Percentiles rank a stretch among this genome's conserved stretches.
phyloP scores from a whole-genome alignment of 2,888 invertebrate species.

The Bellardia bayeri region DNA sequence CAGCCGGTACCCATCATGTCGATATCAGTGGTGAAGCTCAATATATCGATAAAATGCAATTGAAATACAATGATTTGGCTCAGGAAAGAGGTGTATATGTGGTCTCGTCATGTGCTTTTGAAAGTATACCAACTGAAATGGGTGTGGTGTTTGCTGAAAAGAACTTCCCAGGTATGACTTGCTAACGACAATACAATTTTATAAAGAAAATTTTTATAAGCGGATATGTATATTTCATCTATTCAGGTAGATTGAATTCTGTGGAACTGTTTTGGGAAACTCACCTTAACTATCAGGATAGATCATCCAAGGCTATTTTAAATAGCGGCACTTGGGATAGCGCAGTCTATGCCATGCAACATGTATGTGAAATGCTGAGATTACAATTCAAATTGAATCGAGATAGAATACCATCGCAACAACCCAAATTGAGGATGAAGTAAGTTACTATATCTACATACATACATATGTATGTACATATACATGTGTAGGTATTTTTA shows the following conservation, averaged over 20 bases:
- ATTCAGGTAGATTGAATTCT: constrained; percentile 72
- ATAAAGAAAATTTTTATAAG: background rate
- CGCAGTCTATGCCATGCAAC: constrained; percentile 56
- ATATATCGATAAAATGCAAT: constrained; percentile 70
- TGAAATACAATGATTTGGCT: constrained; percentile 72
- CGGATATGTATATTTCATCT: background rate
- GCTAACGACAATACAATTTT: background rate
- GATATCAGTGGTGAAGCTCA: constrained; percentile 74
- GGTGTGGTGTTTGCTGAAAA: constrained; percentile 71
- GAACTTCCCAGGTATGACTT: constrained; percentile 69
- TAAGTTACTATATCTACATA: constrained; percentile 6
- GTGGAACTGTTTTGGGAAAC: constrained; percentile 73
- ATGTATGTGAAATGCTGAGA: constrained; percentile 50
- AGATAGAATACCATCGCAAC: constrained; percentile 45
- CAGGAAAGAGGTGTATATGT: constrained; percentile 66
- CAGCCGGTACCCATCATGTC: constrained; percentile 73
- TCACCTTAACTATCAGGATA: constrained; percentile 60
- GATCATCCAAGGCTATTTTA: constrained; percentile 62
- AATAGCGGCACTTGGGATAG: constrained; percentile 74
- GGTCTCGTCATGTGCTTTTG: constrained; percentile 71
- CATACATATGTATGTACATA: too few relatives aligned
- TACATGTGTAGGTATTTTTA: too few relatives aligned
- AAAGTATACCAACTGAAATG: constrained; percentile 73
- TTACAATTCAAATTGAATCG: constrained; percentile 59
- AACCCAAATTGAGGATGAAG: constrained; percentile 66